These are phyloP conservation scores for Phenacoccus solenopsis DNA, from an alignment of 1,140 invertebrate species.

Conservation along the genomic window DNA sequence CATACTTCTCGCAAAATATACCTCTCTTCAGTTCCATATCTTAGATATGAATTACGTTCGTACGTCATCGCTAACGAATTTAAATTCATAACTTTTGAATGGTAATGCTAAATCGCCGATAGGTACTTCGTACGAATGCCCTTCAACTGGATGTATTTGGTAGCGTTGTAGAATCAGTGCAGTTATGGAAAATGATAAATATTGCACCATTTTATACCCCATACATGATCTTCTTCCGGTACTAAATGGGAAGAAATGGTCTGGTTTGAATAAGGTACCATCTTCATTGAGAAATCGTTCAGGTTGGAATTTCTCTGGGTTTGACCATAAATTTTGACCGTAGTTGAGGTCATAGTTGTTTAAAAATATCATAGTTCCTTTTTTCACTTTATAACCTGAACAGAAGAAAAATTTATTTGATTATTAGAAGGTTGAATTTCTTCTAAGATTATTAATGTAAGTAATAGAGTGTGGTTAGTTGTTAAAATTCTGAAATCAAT, in stretches of 20 bases:
- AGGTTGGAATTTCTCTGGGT: conserved; percentile 56
- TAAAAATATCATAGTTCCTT: conserved; percentile 71
- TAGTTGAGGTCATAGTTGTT: conserved; percentile 79
- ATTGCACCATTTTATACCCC: conserved; percentile 69
- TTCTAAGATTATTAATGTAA: too few species aligned
- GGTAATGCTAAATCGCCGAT: conserved; percentile 30
- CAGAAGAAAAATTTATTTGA: conserved; percentile 18
- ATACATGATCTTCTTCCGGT: conserved; percentile 76
- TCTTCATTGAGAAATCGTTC: conserved; percentile 51
- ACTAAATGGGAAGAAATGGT: conserved; percentile 75
- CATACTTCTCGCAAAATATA: too few species aligned
- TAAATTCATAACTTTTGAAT: conserved; percentile 27
- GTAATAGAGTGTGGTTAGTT: too few species aligned
- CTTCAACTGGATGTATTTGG: conserved; percentile 23
- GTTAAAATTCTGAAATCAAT: too few species aligned
- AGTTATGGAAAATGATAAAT: conserved; percentile 57
- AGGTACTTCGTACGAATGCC: conserved; percentile 25
- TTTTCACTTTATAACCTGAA: conserved; percentile 50
- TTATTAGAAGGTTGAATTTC: too few species aligned
- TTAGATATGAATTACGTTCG: not conserved
- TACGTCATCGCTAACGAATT: not conserved
- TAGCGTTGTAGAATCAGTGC: conserved; percentile 46
- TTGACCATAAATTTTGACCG: conserved; percentile 55
- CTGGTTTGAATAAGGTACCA: conserved; percentile 35
- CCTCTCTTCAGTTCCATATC: too few species aligned